Base-by-base conservation (phyloP, 1,140 invertebrate species). In the Schlechtendalia chinensis region DNA sequence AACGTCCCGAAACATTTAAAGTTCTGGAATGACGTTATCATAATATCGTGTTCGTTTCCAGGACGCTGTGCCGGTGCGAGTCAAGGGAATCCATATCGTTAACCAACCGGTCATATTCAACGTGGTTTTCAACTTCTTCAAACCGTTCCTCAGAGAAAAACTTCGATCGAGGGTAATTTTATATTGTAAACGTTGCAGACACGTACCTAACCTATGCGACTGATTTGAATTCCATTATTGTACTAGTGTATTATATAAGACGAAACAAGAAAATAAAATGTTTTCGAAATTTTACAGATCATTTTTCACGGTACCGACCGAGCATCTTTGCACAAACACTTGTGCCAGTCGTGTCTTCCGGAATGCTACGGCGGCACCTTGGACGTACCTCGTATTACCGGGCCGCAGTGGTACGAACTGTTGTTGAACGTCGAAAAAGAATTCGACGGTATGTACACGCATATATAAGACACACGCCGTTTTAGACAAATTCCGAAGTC, bases 91-190 rank as follows among this genome's bases (percentile, higher is more conserved):
- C 63, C 94, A 96, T 84, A 91, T 96, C 74, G 88, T 96, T 4
- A 95, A 96, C 85, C 94, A 96, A 85, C 94, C 94, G 0, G 92
- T 91, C 83, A 88, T 96, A 67, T 96, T 96, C 86, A 94, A 95
- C 84, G 91, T 94, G 86, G 91, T 97, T 1, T 96, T 95, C 85
- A 88, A 91, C 14, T 88, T 96, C 16, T 93, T 96, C 85, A 96
- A 95, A 85, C 94, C 93, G 10, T 94, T 96, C 86, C 86, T 96
- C 0, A 88, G 89, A 58, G 92, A 93, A 82, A 94, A 94, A 83
- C 86, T 94, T 24, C 90, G 89, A 71, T 90, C 85, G 59, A 89
- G 93, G 67, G 87, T 88, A 67, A 86, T 86, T 84, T 63, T 5
- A 61, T 10, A 59, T 24, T 24, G n/a, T n/a, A 59, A 59, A 59